Percentiles rank a stretch among this genome's conserved stretches.
These are phyloP conservation scores for Nicator chloris DNA, from an alignment of 2,113 vertebrate genomes.

Conservation along the genomic window DNA sequence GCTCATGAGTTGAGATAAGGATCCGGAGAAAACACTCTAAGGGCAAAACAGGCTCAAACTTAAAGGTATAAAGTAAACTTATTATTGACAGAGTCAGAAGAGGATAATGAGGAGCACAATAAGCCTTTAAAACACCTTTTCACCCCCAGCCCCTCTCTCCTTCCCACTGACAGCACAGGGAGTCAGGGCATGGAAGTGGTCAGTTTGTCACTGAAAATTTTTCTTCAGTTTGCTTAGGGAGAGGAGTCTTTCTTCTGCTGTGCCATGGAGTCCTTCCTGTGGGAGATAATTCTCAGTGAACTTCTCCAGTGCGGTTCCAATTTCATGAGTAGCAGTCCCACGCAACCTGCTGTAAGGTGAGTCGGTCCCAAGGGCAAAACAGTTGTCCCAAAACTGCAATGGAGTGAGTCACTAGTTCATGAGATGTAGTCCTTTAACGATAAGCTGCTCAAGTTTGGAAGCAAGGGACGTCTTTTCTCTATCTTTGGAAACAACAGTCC, in stretches of 20 bases:
- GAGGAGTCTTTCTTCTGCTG: no score
- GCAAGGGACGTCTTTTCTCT: background rate
- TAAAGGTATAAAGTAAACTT: background rate
- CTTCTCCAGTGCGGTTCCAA: background rate
- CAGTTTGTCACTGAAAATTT: rapidly evolving
- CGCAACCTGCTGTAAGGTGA: background rate
- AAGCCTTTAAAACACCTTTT: background rate
- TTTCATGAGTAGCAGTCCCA: background rate
- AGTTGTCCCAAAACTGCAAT: background rate
- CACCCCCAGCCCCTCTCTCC: no score
- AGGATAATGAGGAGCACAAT: background rate
- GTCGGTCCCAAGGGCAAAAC: background rate
- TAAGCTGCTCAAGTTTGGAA: background rate
- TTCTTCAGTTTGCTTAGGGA: background rate
- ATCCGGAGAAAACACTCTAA: background rate
- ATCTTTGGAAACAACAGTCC: background rate
- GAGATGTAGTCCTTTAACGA: background rate
- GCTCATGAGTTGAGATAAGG: background rate
- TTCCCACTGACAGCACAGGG: rapidly evolving
- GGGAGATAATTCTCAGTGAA: background rate
- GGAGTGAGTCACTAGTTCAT: background rate
- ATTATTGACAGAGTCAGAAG: background rate
- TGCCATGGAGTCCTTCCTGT: no score
- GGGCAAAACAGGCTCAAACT: background rate
- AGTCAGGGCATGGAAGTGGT: rapidly evolving